Conservation (phyloP, 2,797 vertebrate species). For the Lutra lutra region DNA sequence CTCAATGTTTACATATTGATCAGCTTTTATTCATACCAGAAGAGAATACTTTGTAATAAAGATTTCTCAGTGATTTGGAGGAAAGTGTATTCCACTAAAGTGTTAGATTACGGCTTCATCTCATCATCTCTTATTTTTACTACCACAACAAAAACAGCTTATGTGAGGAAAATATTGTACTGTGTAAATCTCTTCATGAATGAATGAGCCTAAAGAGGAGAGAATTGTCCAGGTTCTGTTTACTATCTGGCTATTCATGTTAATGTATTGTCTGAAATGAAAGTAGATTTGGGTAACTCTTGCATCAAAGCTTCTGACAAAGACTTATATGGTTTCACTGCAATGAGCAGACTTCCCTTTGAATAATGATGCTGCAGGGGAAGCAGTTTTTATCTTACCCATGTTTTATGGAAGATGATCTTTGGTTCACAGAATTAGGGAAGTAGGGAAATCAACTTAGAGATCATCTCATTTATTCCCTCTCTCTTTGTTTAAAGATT, state of each 20-base stretch:
- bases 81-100: constrained; percentile 65
- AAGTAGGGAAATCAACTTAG: constrained; percentile 48
- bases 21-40: constrained; percentile 79
- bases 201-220: constrained; percentile 62
- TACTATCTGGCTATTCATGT: constrained; percentile 80
- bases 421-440: constrained; percentile 50
- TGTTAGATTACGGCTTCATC: constrained; percentile 69
- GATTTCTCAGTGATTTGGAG: constrained; percentile 72
- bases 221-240: constrained; percentile 79
- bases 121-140: constrained; percentile 73
- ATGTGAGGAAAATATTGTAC: constrained; percentile 70
- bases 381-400: constrained; percentile 77
- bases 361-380: constrained; percentile 78
- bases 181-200: constrained; percentile 68
- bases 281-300: constrained; percentile 79
- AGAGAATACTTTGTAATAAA: constrained; percentile 79
- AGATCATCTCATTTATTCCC: not conserved
- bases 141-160: constrained; percentile 66
- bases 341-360: constrained; percentile 78
- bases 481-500: not conserved
- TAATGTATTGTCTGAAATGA: constrained; percentile 80
- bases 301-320: constrained; percentile 81
- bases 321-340: constrained; percentile 84
- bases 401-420: constrained; percentile 77
- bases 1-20: constrained; percentile 80